Evolutionary conservation across 2,888 invertebrate species (phyloP).

Genomic region (Mamestra brassicae): DNA sequence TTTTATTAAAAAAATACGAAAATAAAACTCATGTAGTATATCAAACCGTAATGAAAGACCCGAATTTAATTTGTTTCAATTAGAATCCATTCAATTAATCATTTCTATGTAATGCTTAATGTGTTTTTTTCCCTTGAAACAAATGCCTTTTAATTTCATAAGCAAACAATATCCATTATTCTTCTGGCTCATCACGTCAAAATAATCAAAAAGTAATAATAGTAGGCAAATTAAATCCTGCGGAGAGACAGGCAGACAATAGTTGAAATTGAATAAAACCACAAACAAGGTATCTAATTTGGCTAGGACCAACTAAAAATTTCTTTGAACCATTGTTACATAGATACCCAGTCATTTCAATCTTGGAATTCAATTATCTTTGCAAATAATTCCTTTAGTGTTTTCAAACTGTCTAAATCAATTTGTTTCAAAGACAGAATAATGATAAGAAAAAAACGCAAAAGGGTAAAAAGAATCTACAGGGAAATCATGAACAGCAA

Average conservation of each 20-base stretch:
- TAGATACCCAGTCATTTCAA: conserved; percentile 24
- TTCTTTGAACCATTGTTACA: conserved; percentile 28
- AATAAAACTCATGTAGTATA: neutral
- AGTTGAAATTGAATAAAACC: conserved; percentile 43
- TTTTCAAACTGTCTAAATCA: conserved; percentile 26
- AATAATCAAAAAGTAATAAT: conserved; percentile 19
- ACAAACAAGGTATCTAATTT: conserved; percentile 36
- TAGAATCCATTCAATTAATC: conserved; percentile 3
- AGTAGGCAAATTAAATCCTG: conserved; percentile 18
- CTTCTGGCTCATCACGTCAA: neutral
- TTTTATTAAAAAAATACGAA: neutral
- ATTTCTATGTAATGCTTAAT: neutral
- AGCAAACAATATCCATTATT: neutral
- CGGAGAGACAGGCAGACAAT: conserved; percentile 31
- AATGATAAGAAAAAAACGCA: neutral
- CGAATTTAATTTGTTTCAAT: neutral
- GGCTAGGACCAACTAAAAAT: neutral
- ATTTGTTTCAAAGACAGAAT: conserved; percentile 2
- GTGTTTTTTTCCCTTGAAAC: neutral
- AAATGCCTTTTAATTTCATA: neutral
- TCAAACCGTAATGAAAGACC: neutral
- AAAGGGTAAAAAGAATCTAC: conserved; percentile 10
- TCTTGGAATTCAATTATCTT: conserved; percentile 42
- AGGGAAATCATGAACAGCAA: conserved; percentile 40
- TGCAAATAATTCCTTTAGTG: conserved; percentile 24